Percentiles rank a stretch among this genome's conserved stretches.
Conservation (phyloP, 1,140 invertebrate genomes). For the Monochamus saltuarius region DNA sequence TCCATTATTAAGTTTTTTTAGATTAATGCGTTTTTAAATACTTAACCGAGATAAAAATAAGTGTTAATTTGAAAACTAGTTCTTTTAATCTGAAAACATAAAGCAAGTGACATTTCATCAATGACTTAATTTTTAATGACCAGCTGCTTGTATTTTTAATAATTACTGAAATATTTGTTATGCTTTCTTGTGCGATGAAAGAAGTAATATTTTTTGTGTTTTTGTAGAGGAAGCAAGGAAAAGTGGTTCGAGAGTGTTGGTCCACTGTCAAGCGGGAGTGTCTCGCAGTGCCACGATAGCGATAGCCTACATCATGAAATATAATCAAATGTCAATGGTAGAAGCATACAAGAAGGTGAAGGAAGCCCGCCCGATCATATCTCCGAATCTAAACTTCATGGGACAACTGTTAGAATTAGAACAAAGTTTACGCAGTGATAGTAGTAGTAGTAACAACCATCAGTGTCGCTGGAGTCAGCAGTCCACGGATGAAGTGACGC, state of each 20-base stretch:
- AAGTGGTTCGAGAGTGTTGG: constrained; percentile 76
- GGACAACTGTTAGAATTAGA: constrained; percentile 90
- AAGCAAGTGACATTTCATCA: too few relatives aligned
- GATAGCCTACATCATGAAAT: constrained; percentile 93
- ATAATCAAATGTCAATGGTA: constrained; percentile 80
- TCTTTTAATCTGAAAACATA: too few relatives aligned
- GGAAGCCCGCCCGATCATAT: constrained; percentile 83
- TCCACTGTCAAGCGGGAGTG: constrained; percentile 95
- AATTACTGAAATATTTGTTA: too few relatives aligned
- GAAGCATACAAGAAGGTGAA: constrained; percentile 91
- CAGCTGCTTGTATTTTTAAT: too few relatives aligned
- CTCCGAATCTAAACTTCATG: constrained; percentile 97
- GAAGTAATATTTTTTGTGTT: constrained; percentile 40
- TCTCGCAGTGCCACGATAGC: constrained; percentile 92
- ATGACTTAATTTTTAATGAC: too few relatives aligned
- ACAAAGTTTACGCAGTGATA: constrained; percentile 62
- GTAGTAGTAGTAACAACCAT: constrained; percentile 52
- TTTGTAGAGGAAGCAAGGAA: constrained; percentile 83
- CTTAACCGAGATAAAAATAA: too few relatives aligned
- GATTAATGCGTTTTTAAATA: too few relatives aligned
- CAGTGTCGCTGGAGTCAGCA: constrained; percentile 59
- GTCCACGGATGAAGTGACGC: constrained; percentile 55
- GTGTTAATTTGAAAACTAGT: too few relatives aligned
- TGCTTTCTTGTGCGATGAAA: too few relatives aligned
- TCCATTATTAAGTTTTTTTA: too few relatives aligned